These are phyloP conservation scores for Coelinius sp. DNA, from an alignment of 2,888 invertebrate genomes.

Conservation along the genomic window DNA sequence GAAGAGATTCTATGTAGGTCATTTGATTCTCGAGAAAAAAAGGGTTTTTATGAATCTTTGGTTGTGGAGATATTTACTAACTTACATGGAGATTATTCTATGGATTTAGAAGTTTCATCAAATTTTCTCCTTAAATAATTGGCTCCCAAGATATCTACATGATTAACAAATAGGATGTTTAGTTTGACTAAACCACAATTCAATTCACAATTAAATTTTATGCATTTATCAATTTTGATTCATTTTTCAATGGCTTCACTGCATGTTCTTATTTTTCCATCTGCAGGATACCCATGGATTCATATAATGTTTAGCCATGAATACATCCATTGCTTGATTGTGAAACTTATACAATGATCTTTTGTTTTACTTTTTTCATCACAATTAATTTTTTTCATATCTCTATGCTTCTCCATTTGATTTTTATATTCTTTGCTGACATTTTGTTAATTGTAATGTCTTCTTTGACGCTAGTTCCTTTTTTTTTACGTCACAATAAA, in stretches of 20 bases:
- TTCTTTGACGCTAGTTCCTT: not conserved
- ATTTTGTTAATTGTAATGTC: not conserved
- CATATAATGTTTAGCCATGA: not conserved
- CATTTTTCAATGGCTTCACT: not conserved
- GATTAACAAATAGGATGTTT: too few relatives aligned
- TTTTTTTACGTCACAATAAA: conserved; percentile 1
- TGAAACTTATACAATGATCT: not conserved
- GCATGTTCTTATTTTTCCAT: not conserved
- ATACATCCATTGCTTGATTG: not conserved
- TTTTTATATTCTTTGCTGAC: not conserved
- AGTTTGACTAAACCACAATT: too few relatives aligned
- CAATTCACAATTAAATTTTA: too few relatives aligned
- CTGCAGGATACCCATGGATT: not conserved
- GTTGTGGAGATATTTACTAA: too few relatives aligned
- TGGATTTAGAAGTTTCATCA: too few relatives aligned
- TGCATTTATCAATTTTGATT: not conserved
- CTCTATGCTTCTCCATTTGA: not conserved
- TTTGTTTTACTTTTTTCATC: not conserved
- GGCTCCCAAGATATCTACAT: too few relatives aligned
- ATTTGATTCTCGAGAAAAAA: too few relatives aligned
- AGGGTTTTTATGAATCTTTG: too few relatives aligned
- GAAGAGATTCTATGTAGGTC: too few relatives aligned
- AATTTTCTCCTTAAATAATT: too few relatives aligned
- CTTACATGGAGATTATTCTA: too few relatives aligned
- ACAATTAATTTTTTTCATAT: conserved; percentile 27